These are phyloP conservation scores for Laothoe populi DNA, from an alignment of 2,888 invertebrate species.

Conservation along the genomic window DNA sequence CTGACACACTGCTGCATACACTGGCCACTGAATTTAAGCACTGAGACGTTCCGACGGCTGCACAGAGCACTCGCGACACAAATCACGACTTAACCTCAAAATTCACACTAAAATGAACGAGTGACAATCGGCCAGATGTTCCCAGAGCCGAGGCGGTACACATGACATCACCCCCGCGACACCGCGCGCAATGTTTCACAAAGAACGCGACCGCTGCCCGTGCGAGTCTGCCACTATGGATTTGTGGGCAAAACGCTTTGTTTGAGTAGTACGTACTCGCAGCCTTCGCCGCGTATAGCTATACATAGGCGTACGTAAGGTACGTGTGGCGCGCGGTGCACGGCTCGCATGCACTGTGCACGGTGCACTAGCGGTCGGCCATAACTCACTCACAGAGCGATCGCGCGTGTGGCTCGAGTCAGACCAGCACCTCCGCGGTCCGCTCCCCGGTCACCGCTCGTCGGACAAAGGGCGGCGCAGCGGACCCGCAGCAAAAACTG, in stretches of 20 bases:
- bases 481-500: conserved; percentile 74
- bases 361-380: conserved; percentile 32
- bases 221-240: conserved; percentile 65
- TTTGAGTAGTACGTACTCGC: conserved; percentile 78
- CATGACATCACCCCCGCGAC: conserved; percentile 67
- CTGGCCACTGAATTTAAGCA: conserved; percentile 44
- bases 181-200: conserved; percentile 61
- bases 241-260: conserved; percentile 81
- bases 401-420: conserved; percentile 58
- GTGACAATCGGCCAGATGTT: conserved; percentile 73
- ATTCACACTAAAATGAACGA: conserved; percentile 67
- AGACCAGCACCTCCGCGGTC: conserved; percentile 58
- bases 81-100: conserved; percentile 81
- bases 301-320: conserved; percentile 67
- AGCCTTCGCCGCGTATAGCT: conserved; percentile 77
- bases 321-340: conserved; percentile 59
- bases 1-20: conserved; percentile 52
- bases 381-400: conserved; percentile 66
- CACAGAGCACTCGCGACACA: conserved; percentile 49
- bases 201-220: conserved; percentile 65
- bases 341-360: conserved; percentile 70
- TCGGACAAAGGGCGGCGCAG: conserved; percentile 73
- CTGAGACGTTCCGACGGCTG: conserved; percentile 29
- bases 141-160: conserved; percentile 57
- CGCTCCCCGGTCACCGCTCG: too few species aligned